A percentile compares a stretch with the other conserved stretches of the same genome.
These are phyloP conservation scores for Chelon auratus DNA, from an alignment of 2,797 vertebrate genomes.

Conservation along the genomic window DNA sequence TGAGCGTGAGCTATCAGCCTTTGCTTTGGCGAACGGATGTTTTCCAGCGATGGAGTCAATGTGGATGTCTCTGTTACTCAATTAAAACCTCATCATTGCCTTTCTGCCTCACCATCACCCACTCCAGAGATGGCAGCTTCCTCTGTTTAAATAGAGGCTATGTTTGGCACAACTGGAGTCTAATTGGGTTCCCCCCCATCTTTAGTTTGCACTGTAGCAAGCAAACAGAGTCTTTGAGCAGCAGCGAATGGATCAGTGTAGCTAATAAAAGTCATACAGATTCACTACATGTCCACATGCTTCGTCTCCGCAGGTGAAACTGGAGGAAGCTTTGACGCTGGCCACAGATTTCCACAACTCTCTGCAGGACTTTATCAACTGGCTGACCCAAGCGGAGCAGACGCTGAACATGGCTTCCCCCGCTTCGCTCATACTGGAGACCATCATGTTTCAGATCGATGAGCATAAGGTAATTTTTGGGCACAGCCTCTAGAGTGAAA, in stretches of 20 bases:
- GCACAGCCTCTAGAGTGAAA: not conserved
- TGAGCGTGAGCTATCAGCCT: slow-evolving; percentile 26
- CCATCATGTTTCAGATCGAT: slow-evolving; percentile 97
- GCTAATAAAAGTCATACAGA: not conserved
- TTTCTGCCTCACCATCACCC: slow-evolving; percentile 55
- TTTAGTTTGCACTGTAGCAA: slow-evolving; percentile 53
- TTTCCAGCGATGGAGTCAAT: slow-evolving; percentile 48
- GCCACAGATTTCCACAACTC: slow-evolving; percentile 98
- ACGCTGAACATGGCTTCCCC: slow-evolving; percentile 93
- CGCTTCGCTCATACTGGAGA: slow-evolving; percentile 97
- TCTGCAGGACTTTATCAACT: slow-evolving; percentile 98
- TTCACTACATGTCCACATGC: not conserved
- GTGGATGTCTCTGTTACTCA: slow-evolving; percentile 60
- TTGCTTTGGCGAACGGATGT: slow-evolving; percentile 49
- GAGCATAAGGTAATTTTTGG: slow-evolving; percentile 92
- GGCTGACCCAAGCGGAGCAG: slow-evolving; percentile 98
- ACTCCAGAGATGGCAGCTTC: slow-evolving; percentile 67
- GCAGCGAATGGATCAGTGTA: not conserved
- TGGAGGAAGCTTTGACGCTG: slow-evolving; percentile 93
- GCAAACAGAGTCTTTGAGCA: slow-evolving; percentile 17
- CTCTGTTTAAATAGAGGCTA: slow-evolving; percentile 54
- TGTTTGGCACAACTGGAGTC: slow-evolving; percentile 28
- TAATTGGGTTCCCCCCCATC: slow-evolving; percentile 24
- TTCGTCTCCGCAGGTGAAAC: slow-evolving; percentile 87
- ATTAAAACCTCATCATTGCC: slow-evolving; percentile 75